Evolutionary conservation across 2,113 vertebrate genomes (phyloP), one percentile per base, ranked within the genome.

Genomic region (Bujurquina vittata): DNA sequence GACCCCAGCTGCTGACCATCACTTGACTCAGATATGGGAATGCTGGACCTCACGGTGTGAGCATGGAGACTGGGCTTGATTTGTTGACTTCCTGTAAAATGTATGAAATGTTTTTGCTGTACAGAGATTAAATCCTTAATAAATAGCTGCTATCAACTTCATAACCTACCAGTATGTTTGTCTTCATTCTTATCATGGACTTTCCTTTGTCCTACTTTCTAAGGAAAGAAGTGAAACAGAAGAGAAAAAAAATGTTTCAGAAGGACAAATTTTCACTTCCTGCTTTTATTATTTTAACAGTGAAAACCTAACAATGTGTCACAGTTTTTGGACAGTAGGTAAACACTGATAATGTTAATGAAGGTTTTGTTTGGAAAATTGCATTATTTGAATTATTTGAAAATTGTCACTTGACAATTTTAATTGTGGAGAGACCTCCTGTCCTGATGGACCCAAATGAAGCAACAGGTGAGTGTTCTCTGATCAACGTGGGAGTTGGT

Each of bases 21-120:
- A 15, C 31, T 72, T 33, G n/a, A 55, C 72, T 54, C 26, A 4
- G 40, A 23, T n/a, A 46, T 46, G 0, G 22, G 62, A 65, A 22
- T 14, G 12, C 62, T 65, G 61, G 22, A 1, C 20, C 52, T n/a
- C 18, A 54, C 18, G 49, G 18, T 2, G 14, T 31, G 57, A 9
- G 26, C 7, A 14, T 0, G 17, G 15, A 49, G 46, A 15, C 46
- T 0, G 31, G 0, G 10, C 12, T 43, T 11, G 14, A 29, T 72
- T 61, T 18, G 35, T 62, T 74, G 7, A 2, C 62, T 10, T 69
- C 54, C 31, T 20, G 58, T 80, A 59, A 54, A 43, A 59, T 79
- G 20, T 79, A 35, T 82, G 37, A 57, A 84, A 59, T 89, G 46
- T 56, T 72, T 90, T 80, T 92, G 52, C 49, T 92, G 59, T 91